phyloP scores from a whole-genome alignment of 2,113 vertebrate genomes.

The Quiscalus mexicanus region DNA sequence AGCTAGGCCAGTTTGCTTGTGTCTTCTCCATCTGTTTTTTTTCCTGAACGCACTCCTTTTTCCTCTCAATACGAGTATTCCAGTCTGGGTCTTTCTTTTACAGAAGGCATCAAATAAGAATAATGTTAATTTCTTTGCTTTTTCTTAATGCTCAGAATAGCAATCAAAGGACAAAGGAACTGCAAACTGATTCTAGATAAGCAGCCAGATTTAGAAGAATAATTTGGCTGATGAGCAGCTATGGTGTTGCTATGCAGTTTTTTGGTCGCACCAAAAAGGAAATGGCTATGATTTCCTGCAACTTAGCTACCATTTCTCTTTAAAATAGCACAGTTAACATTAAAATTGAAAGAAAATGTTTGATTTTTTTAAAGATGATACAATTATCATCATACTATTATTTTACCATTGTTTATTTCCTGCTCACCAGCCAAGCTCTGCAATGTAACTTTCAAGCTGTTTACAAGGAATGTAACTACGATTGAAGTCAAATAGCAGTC shows the following conservation, averaged over 20 bases:
- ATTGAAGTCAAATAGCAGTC: not conserved
- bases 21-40: not conserved
- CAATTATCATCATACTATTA: rapidly evolving
- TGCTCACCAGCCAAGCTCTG: not conserved
- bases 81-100: not conserved
- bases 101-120: not conserved
- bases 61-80: not conserved
- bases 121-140: not conserved
- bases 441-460: not conserved
- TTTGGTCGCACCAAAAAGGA: not conserved
- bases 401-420: not conserved
- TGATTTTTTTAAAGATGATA: rapidly evolving
- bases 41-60: not conserved
- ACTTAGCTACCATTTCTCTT: not conserved
- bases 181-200: not conserved
- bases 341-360: not conserved
- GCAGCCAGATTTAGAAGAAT: not conserved
- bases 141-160: not conserved
- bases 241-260: not conserved
- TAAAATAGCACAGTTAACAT: not conserved
- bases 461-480: not conserved
- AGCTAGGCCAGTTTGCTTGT: not conserved
- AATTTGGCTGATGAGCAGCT: not conserved
- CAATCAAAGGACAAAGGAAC: not conserved
- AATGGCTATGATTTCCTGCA: not conserved